Evolutionary conservation across 2,113 vertebrate genomes (phyloP).

Genomic region (Lichenostomus cassidix): DNA sequence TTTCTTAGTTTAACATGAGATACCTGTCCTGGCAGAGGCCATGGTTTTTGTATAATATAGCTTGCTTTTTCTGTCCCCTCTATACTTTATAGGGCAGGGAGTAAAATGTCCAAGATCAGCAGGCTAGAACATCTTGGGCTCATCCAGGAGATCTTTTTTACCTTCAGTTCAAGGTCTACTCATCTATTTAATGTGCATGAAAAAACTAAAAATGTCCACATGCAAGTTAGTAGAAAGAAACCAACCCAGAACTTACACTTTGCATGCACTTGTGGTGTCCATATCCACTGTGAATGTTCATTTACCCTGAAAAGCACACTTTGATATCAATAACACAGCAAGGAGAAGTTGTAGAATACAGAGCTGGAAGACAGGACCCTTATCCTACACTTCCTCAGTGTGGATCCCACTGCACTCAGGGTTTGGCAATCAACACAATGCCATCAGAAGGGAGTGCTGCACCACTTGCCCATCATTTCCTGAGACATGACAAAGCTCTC

Average conservation of each 20-base stretch:
- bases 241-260: not conserved
- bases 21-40: not conserved
- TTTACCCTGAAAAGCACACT: not conserved
- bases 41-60: not conserved
- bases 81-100: not conserved
- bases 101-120: not conserved
- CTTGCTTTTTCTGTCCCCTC: not conserved
- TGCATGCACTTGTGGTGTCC: not conserved
- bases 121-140: not conserved
- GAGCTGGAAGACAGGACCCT: not conserved
- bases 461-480: not conserved
- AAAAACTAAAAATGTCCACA: not conserved
- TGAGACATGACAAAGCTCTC: not conserved
- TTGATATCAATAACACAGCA: not conserved
- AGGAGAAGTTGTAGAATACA: not conserved
- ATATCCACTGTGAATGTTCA: not conserved
- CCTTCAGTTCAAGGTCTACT: not conserved
- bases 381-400: not conserved
- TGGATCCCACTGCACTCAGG: not conserved
- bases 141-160: not conserved
- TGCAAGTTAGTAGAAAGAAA: not conserved
- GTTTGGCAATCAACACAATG: not conserved
- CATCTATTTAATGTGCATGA: not conserved
- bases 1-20: not conserved
- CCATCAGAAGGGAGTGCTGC: not conserved